phyloP scores from a whole-genome alignment of 2,888 invertebrate genomes.

The Neoascia interrupta region DNA sequence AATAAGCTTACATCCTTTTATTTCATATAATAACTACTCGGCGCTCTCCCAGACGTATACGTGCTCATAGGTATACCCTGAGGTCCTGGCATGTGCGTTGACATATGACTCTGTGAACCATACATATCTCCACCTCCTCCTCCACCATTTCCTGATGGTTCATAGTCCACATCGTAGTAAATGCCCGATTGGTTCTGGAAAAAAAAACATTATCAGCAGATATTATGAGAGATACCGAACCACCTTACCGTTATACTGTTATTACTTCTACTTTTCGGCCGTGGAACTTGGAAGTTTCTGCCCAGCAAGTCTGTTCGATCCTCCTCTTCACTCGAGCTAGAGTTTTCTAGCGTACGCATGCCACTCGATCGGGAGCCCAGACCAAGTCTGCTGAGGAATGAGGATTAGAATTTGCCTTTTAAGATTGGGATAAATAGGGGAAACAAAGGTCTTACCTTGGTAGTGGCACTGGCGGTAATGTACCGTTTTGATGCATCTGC shows the following conservation, averaged over 20 bases:
- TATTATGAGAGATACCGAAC: neutral
- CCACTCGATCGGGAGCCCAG: conserved; percentile 80
- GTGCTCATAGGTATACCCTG: conserved; percentile 90
- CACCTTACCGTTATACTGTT: conserved; percentile 81
- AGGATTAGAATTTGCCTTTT: conserved; percentile 17
- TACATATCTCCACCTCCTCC: conserved; percentile 80
- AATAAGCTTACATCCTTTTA: conserved; percentile 70
- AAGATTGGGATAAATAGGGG: conserved; percentile 18
- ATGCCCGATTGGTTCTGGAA: conserved; percentile 92
- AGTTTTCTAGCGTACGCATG: conserved; percentile 81
- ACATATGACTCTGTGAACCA: conserved; percentile 81
- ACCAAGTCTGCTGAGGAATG: conserved; percentile 75
- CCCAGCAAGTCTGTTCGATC: conserved; percentile 89
- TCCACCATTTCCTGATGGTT: conserved; percentile 81
- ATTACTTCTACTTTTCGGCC: conserved; percentile 89
- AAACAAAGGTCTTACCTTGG: conserved; percentile 82
- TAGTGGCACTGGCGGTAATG: conserved; percentile 86
- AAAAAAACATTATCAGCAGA: neutral
- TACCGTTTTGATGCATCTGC: conserved; percentile 79
- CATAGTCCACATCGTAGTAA: conserved; percentile 94
- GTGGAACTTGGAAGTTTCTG: conserved; percentile 87
- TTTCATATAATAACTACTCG: conserved; percentile 81
- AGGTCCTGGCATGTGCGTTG: conserved; percentile 82
- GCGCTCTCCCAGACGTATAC: conserved; percentile 88
- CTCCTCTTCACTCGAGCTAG: conserved; percentile 83